Base-by-base conservation (phyloP, 2,797 vertebrate species). In the Kryptolebias ocellatus region DNA sequence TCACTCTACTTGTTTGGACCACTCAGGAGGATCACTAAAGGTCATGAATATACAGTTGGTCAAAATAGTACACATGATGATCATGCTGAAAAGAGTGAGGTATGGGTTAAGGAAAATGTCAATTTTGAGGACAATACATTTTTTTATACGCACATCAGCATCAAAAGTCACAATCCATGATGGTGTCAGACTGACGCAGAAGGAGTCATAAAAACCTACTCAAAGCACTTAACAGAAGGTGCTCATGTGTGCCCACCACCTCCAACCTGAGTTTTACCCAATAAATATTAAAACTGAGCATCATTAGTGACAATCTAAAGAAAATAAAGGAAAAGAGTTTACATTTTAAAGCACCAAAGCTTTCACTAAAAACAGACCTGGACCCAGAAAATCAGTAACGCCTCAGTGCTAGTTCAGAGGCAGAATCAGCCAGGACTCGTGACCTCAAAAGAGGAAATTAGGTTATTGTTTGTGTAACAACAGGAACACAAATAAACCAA, bases 21-120 rank as follows among this genome's bases (percentile, higher is more conserved):
- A 99, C 67, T 99, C 97, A 0, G 98, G 98, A 69, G 98, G 98
- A 94, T 99, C 97, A 92, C 96, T 99, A 95, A 99, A 99, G 89
- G 98, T 99, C 98, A 99, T 99, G 95, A 99, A 99, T 85, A 99
- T 97, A 93, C 98, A 99, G 96, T 99, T 99, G 95, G 98, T 99
- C 96, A 99, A 95, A 96, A 99, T 99, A 90, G 98, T 99, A 96
- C 94, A 97, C 98, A 99, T 99, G 86, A 99, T 99, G 95, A 99
- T 97, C 97, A 99, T 98, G 96, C 98, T 99, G 94, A 99, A 99
- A 91, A 99, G 93, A 96, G 97, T 99, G 80, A 75, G 76, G 54
- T 60, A 65, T 42, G 45, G 58, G 90, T 93, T 91, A 94, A 94
- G 93, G 93, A 92, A 91, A 86, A 79, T 53, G 27, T 14, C 20